Evolutionary conservation across 2,888 invertebrate species (phyloP), one percentile per base, ranked within the genome.

Genomic region (Empis livida): DNA sequence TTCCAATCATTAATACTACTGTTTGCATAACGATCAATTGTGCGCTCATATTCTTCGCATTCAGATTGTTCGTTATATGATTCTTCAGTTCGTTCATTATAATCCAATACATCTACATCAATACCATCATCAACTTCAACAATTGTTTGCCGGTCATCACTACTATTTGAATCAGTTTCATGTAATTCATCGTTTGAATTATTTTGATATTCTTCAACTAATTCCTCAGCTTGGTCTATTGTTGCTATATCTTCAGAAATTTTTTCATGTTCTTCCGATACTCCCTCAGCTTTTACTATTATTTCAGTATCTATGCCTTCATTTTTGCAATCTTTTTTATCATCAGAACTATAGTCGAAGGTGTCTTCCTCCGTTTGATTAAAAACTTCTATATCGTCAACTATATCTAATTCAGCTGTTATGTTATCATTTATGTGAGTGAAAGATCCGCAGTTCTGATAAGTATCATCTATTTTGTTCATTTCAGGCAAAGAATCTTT

Each of bases 21-120:
- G 39, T 56, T 60, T 1, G 61, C 62, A 53, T 64, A 65, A 5
- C 59, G 58, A 56, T 68, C 65, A 8, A 59, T 58, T 49, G 11
- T 40, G 6, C 13, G 15, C 2, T 40, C 40, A 11, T n/a, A 17
- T 51, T 68, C 68, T 48, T 68, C 68, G 38, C 66, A 64, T 51
- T 67, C 67, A 2, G 65, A 66, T 1, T 62, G 64, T 23, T 67
- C 66, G 35, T 68, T 67, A 47, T 67, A 65, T 0, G 66, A 67
- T 17, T 67, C 67, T 48, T 67, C 67, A 2, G 65, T 61, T 5
- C 60, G 61, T 31, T 65, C 64, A 38, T 65, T 65, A 42, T 62
- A 61, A 42, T 68, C 67, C 15, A 59, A 63, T 47, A 66, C 61
- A 49, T 67, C 69, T 44, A 63, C 65, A 45, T 66, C 68, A 48